A percentile compares a stretch with the other conserved stretches of the same genome.
Conservation (phyloP, 2,113 vertebrate species). For the Phrynocephalus versicolor region DNA sequence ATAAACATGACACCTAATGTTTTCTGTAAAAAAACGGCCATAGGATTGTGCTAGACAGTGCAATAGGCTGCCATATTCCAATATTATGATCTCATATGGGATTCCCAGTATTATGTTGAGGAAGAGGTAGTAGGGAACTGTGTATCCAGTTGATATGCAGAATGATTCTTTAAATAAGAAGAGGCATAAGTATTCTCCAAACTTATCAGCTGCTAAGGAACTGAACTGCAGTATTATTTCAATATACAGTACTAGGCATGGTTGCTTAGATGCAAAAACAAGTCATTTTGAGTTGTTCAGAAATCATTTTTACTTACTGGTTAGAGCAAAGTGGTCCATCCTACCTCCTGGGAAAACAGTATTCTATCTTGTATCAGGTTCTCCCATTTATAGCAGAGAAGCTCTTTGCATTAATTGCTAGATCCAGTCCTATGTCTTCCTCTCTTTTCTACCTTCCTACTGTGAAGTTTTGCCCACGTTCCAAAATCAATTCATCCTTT, state of each 20-base stretch:
- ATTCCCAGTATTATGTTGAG: conserved; percentile 31
- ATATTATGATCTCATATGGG: conserved; percentile 17
- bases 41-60: conserved; percentile 17
- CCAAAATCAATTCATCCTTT: background rate
- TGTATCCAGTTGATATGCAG: conserved; percentile 33
- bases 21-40: conserved; percentile 39
- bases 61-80: conserved; percentile 45
- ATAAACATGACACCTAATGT: conserved; percentile 17
- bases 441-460: no score
- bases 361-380: no score
- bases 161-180: conserved; percentile 39
- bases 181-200: background rate
- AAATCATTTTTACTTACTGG: no score
- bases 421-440: background rate
- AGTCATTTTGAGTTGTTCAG: no score
- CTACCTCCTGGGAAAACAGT: no score
- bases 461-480: background rate
- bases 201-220: background rate
- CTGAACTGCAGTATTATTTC: background rate
- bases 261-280: no score
- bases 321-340: no score
- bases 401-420: background rate
- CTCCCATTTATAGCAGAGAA: no score
- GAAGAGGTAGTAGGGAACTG: conserved; percentile 42
- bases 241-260: no score